A percentile compares a stretch with the other conserved stretches of the same genome.
Evolutionary conservation across 2,113 vertebrate genomes (phyloP).

Genomic region (Seriola aureovittata): DNA sequence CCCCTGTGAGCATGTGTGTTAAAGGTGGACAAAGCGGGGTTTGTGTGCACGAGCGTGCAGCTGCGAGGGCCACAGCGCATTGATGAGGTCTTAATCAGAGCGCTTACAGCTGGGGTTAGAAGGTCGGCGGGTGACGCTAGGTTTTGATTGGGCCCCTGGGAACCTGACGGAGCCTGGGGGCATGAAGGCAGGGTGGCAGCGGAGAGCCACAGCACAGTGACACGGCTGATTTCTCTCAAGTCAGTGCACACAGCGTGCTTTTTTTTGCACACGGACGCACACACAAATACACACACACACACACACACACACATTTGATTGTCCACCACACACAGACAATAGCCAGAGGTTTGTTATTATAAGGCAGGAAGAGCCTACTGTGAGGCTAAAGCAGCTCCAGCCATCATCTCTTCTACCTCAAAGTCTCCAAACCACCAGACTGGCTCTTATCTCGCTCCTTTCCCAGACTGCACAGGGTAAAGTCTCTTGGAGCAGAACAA

Average conservation of each 20-base stretch:
- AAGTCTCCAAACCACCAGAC: slow-evolving; percentile 9
- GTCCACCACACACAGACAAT: slow-evolving; percentile 61
- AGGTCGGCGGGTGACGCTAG: slow-evolving; percentile 74
- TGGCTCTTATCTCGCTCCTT: neutral
- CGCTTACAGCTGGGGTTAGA: slow-evolving; percentile 77
- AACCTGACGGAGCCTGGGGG: slow-evolving; percentile 66
- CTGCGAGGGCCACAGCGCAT: slow-evolving; percentile 65
- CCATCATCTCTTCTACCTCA: slow-evolving; percentile 30
- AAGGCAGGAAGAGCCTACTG: slow-evolving; percentile 69
- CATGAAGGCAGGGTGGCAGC: slow-evolving; percentile 56
- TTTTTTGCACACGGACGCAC: slow-evolving; percentile 38
- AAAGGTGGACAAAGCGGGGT: slow-evolving; percentile 68
- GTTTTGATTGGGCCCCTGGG: slow-evolving; percentile 80
- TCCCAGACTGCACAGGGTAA: neutral
- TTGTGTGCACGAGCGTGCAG: slow-evolving; percentile 64
- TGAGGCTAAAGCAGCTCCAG: slow-evolving; percentile 38
- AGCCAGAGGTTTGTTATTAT: slow-evolving; percentile 63
- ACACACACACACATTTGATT: slow-evolving; percentile 40
- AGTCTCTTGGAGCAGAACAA: slow-evolving; percentile 8
- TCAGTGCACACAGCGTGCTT: slow-evolving; percentile 60
- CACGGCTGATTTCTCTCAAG: slow-evolving; percentile 62
- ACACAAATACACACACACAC: slow-evolving; percentile 18
- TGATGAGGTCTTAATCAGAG: slow-evolving; percentile 84
- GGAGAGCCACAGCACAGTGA: slow-evolving; percentile 34
- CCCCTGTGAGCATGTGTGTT: slow-evolving; percentile 45